Base-by-base conservation (phyloP, 2,797 vertebrate species). In the Phoebastria nigripes region DNA sequence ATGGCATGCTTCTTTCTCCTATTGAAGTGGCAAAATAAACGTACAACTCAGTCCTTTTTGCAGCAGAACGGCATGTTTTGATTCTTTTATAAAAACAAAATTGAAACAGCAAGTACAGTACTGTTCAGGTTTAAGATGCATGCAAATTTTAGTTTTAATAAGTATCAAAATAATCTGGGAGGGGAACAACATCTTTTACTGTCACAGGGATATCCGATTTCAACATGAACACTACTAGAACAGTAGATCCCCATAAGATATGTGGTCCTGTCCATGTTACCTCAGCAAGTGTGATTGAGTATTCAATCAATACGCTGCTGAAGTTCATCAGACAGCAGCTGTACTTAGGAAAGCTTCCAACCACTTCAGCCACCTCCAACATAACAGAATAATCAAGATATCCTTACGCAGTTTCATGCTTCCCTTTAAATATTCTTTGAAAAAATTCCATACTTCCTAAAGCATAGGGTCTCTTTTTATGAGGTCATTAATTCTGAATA, bases 1-100 rank as follows among this genome's bases (percentile, higher is more conserved):
- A 99, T 99, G 92, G 99, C 99, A 55, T 99, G 99, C 97, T 99
- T 99, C 98, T 99, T 99, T 97, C 99, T 98, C 98, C 99, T 99
- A 66, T 71, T 84, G 11, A 94, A 95, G 94, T 8, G 42, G 33
- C 46, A 66, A 79, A 95, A 95, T 25, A 97, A 95, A 89, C n/a
- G 93, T 8, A 78, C 54, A 80, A 82, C 6, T 95, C 66, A 84
- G 42, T n/a, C 25, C 15, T 73, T 85, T 92, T 35, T 51, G 69
- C 14, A 81, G 76, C 0, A 54, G 42, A 87, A 76, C 4, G 16
- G 21, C 22, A 63, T 11, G 11, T 61, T 89, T 58, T 58, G 26
- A 59, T 69, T 37, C 46, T 74, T 93, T 49, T 44, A 56, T 63
- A 61, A 79, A 61, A 70, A 70, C 16, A 14, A 89, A 91, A 78